Base-by-base conservation (phyloP, 2,797 vertebrate genomes). In the Sebastes oblongus region DNA sequence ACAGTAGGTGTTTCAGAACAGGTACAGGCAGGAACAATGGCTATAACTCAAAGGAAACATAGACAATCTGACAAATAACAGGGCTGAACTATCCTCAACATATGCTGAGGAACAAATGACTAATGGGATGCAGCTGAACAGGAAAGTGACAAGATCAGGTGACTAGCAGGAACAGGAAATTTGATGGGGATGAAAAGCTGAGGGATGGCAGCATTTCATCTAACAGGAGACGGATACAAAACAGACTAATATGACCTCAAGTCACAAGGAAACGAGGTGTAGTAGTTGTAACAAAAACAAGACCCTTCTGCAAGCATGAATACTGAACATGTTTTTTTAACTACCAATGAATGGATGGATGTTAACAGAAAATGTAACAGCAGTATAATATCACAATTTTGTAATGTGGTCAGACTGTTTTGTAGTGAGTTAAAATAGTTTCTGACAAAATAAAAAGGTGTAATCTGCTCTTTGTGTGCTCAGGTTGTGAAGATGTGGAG, bases 401-500 rank as follows among this genome's bases (percentile, higher is more conserved):
- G 56, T 59, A 25, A 54, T 68, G 30, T 75, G 6, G 8, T 56
- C 3, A 8, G 20, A 30, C 16, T 73, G 32, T 50, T 75, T 54
- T 56, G 25, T 1, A 12, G 4, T 24, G 5, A 68, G 14, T 71
- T 58, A 1, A 3, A 39, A 30, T 13, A 56, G 22, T 66, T 62
- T 50, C 20, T 1, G 10, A 34, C 10, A 54, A 59, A 32, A 32
- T 42, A 2, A 39, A 25, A 54, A 3, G 2, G 1, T 46, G 20
- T n/a, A 3, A 3, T 24, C 7, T 83, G 6, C n/a, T 1, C 6
- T 85, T 2, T 80, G 16, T 87, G 50, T 83, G 12, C 56, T 14
- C 81, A 94, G 94, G 89, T 85, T 84, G 74, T 90, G 81, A 96
- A 94, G 87, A 96, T 96, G 95, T 89, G 92, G 93, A 76, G 80